Base-by-base conservation (phyloP, 2,888 invertebrate genomes). In the Hyalella azteca region DNA sequence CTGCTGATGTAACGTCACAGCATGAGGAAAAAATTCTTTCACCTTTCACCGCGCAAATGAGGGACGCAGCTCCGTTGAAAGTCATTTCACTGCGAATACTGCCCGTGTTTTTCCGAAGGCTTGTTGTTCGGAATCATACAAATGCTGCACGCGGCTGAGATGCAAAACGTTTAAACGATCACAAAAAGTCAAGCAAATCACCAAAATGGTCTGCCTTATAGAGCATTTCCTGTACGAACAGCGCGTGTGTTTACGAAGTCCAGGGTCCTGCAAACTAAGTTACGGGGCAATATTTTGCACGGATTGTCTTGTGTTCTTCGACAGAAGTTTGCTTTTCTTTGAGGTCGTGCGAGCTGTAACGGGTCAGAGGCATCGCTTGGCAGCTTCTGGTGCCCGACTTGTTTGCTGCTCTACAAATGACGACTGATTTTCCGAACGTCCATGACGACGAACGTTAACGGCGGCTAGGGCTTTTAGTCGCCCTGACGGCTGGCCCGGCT, bases 241-340 rank as follows among this genome's bases (percentile, higher is more conserved):
- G 66, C 36, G 32, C 29, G 66, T 66, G 66, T 66, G 66, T 66
- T 66, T 66, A 66, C 66, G 29, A 36, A 66, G 66, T 36, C 32
- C 19, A 32, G 36, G 36, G 36, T 36, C 36, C 66, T 66, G 66
- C 66, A 66, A 66, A 66, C 29, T 66, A 66, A 66, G 36, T 66
- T 66, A 66, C 36, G 36, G 66, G n/a, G 36, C 66, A 32, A 22
- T 66, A 66, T 66, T 66, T 66, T 66, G 66, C 66, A 32, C 29
- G 36, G 66, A 66, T 66, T 66, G 66, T 66, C 66, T 66, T 66
- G 66, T 66, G 66, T 36, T 32, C 36, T 66, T 66, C 66, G 66
- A 66, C 66, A 66, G 36, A 66, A 36, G 66, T 66, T 66, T n/a
- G 66, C 36, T 36, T 66, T 66, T 66, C 66, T 66, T 66, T 66